phyloP scores from a whole-genome alignment of 2,888 invertebrate species.

The Malthinus seriepunctatus region DNA sequence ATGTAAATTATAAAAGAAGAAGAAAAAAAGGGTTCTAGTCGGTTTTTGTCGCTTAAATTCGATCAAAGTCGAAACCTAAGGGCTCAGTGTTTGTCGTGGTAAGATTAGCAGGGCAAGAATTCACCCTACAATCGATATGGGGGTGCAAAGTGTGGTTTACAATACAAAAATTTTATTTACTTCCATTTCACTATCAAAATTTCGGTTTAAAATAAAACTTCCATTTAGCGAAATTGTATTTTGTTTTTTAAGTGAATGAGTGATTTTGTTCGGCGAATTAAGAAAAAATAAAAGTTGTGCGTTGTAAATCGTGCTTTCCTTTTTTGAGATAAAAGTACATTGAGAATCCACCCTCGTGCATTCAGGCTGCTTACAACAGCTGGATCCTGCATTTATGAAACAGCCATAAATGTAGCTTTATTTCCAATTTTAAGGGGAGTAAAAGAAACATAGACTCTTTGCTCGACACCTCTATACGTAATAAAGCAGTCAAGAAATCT shows the following conservation, averaged over 20 bases:
- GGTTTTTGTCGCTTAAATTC: constrained; percentile 27
- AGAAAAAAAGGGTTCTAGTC: constrained; percentile 16
- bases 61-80: constrained; percentile 22
- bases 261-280: no score
- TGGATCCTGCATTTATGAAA: constrained; percentile 28
- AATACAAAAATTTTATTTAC: constrained; percentile 16
- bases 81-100: constrained; percentile 30
- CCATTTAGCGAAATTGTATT: no score
- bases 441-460: constrained; percentile 17
- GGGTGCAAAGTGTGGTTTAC: constrained; percentile 37
- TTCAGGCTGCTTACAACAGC: constrained; percentile 31
- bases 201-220: no score
- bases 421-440: constrained; percentile 33
- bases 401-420: constrained; percentile 34
- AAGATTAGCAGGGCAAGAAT: constrained; percentile 38
- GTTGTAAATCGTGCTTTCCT: constrained; percentile 4
- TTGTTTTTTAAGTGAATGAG: no score
- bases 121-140: constrained; percentile 38
- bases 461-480: constrained; percentile 26
- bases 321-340: constrained; percentile 18
- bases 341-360: constrained; percentile 24
- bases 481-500: constrained; percentile 29
- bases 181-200: no score
- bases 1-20: constrained; percentile 21
- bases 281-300: background rate